A percentile compares a stretch with the other conserved stretches of the same genome.
Evolutionary conservation across 2,113 vertebrate species (phyloP).

Genomic region (Platichthys flesus): DNA sequence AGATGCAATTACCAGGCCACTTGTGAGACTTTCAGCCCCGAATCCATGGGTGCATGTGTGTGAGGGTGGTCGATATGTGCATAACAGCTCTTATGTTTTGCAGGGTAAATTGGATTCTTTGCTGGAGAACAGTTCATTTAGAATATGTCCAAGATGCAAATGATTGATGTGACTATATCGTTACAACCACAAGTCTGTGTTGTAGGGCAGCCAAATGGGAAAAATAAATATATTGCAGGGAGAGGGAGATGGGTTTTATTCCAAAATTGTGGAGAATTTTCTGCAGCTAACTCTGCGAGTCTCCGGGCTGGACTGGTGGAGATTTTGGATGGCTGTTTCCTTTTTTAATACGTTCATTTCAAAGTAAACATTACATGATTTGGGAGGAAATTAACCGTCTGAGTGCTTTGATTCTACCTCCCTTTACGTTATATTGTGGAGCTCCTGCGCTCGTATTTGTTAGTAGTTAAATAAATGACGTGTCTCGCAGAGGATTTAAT

Average conservation of each 20-base stretch:
- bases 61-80: slow-evolving; percentile 74
- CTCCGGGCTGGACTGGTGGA: slow-evolving; percentile 16
- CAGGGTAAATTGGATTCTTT: slow-evolving; percentile 79
- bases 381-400: neutral
- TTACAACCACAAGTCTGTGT: slow-evolving; percentile 54
- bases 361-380: slow-evolving; percentile 44
- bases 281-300: slow-evolving; percentile 14
- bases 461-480: slow-evolving; percentile 60
- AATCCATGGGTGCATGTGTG: slow-evolving; percentile 64
- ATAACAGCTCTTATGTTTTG: slow-evolving; percentile 78
- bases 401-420: slow-evolving; percentile 11
- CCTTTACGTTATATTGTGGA: slow-evolving; percentile 41
- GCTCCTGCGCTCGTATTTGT: slow-evolving; percentile 49
- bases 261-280: slow-evolving; percentile 32
- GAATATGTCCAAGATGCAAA: slow-evolving; percentile 80
- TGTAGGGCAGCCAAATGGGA: slow-evolving; percentile 46
- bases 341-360: slow-evolving; percentile 29
- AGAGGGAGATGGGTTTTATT: slow-evolving; percentile 45
- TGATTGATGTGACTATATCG: slow-evolving; percentile 80
- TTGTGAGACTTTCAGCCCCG: slow-evolving; percentile 79
- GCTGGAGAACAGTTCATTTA: slow-evolving; percentile 78
- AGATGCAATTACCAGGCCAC: slow-evolving; percentile 85
- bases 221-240: slow-evolving; percentile 12
- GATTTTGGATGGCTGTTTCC: slow-evolving; percentile 31
- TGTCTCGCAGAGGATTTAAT: slow-evolving; percentile 75